Percentiles rank a stretch among this genome's conserved stretches.
phyloP scores from a whole-genome alignment of 2,888 invertebrate genomes.

The Torymus tubicola region DNA sequence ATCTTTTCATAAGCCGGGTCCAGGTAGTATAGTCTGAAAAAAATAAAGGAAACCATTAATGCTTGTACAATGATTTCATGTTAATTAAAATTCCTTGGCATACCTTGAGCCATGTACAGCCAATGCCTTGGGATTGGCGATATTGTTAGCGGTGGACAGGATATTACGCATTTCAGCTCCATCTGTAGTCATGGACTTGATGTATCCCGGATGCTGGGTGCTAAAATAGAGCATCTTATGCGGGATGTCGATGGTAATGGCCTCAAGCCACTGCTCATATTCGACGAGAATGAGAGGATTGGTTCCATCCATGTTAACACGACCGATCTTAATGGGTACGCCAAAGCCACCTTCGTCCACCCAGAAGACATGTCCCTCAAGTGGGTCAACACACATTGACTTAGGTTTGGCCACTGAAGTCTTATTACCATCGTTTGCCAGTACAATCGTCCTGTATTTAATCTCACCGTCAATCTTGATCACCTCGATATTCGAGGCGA shows the following conservation, averaged over 20 bases:
- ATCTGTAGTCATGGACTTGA: constrained; percentile 84
- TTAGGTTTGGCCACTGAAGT: constrained; percentile 92
- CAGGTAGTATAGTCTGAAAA: constrained; percentile 86
- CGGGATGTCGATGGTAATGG: constrained; percentile 90
- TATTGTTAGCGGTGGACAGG: constrained; percentile 83
- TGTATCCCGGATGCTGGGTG: constrained; percentile 84
- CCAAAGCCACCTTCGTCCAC: constrained; percentile 95
- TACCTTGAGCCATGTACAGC: constrained; percentile 83
- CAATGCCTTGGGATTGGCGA: constrained; percentile 88
- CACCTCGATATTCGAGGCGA: constrained; percentile 93
- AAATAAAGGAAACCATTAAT: neutral
- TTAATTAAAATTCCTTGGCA: neutral
- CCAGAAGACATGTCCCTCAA: constrained; percentile 95
- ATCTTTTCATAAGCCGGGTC: constrained; percentile 95
- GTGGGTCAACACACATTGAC: constrained; percentile 92
- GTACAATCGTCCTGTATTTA: constrained; percentile 89
- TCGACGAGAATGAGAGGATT: constrained; percentile 86
- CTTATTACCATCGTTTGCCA: constrained; percentile 92
- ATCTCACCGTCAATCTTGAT: constrained; percentile 90
- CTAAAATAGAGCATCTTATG: constrained; percentile 93
- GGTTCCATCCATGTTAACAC: constrained; percentile 95
- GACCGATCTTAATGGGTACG: constrained; percentile 91
- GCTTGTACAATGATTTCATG: too few species aligned
- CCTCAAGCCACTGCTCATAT: constrained; percentile 86
- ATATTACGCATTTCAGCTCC: constrained; percentile 84